Conservation (phyloP, 2,113 vertebrate species). For the Pseudorhombus dupliciocellatus region DNA sequence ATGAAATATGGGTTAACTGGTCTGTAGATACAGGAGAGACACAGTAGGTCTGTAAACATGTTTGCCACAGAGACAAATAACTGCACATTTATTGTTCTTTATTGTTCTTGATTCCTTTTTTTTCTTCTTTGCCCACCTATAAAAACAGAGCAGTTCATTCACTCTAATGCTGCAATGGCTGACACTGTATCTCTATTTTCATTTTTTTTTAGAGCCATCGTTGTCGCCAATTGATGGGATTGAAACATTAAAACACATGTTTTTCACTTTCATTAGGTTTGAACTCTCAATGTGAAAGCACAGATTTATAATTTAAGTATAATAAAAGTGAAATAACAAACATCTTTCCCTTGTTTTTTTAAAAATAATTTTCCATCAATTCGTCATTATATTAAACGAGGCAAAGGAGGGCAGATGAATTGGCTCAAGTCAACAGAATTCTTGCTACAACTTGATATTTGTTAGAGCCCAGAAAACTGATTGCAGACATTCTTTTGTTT, state of each 20-base stretch:
- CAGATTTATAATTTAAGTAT: no score
- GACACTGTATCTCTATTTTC: not conserved
- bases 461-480: constrained; percentile 1
- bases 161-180: not conserved
- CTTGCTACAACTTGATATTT: constrained; percentile 9
- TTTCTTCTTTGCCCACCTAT: constrained; percentile 4
- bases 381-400: not conserved
- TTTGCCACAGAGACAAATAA: constrained; percentile 38
- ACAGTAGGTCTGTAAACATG: constrained; percentile 64
- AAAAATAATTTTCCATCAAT: not conserved
- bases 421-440: not conserved
- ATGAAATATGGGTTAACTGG: constrained; percentile 71
- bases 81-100: constrained; percentile 42
- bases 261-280: no score
- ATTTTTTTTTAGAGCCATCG: not conserved
- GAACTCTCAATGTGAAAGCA: no score
- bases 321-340: no score
- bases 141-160: not conserved
- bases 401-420: not conserved
- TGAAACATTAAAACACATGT: no score
- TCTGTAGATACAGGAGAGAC: constrained; percentile 50
- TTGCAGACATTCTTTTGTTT: not conserved
- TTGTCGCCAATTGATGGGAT: no score
- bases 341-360: no score
- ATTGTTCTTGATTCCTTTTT: constrained; percentile 28